phyloP scores from a whole-genome alignment of 2,888 invertebrate genomes.

The Rotaria magnacalcarata region DNA sequence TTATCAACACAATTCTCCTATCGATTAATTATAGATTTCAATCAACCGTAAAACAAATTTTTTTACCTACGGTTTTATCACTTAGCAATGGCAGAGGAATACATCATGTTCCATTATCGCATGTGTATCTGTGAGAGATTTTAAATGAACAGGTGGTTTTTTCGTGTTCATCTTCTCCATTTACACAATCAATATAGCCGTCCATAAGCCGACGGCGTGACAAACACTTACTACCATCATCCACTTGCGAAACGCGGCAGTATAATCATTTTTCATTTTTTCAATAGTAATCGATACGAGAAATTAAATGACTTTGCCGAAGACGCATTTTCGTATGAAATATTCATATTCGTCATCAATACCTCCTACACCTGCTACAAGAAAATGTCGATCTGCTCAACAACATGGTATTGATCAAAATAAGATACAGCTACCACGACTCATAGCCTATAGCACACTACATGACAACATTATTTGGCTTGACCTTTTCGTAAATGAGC shows the following conservation, averaged over 20 bases:
- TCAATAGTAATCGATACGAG: no score
- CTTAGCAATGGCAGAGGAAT: not conserved
- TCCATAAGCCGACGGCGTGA: not conserved
- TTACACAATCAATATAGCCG: not conserved
- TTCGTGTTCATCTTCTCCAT: not conserved
- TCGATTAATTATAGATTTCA: not conserved
- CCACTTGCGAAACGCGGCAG: not conserved
- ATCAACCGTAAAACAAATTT: not conserved
- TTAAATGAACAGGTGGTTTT: not conserved
- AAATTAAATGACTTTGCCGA: no score
- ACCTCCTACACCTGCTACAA: no score
- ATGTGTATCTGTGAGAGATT: not conserved
- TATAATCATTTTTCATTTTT: no score
- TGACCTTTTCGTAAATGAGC: no score
- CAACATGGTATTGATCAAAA: no score
- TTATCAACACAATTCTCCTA: not conserved
- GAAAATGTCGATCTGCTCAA: no score
- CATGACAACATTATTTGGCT: not conserved
- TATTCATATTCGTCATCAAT: no score
- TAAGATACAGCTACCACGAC: no score
- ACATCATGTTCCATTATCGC: not conserved
- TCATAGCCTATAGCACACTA: no score
- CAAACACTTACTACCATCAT: not conserved
- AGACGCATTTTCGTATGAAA: no score
- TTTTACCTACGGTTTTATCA: not conserved